A percentile compares a stretch with the other conserved stretches of the same genome.
These are phyloP conservation scores for Microtus montanus DNA, from an alignment of 2,113 vertebrate species.

Conservation along the genomic window DNA sequence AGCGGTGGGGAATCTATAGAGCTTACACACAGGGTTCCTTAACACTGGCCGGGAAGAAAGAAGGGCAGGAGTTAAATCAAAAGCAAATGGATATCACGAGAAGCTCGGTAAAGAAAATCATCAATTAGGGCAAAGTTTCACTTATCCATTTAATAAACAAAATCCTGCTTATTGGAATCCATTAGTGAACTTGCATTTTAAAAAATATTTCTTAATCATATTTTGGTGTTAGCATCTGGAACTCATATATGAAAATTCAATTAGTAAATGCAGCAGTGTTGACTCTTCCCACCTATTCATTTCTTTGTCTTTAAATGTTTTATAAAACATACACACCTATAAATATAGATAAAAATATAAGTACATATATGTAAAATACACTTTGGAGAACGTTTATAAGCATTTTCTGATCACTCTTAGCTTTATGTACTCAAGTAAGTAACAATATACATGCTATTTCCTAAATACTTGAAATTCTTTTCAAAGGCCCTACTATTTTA, in stretches of 20 bases:
- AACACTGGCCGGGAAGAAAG: constrained; percentile 87
- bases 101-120: background rate
- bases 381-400: background rate
- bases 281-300: background rate
- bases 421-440: background rate
- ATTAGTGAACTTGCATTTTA: background rate
- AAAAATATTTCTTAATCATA: background rate
- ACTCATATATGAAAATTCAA: background rate
- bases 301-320: background rate
- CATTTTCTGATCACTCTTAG: background rate
- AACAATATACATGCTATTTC: background rate
- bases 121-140: background rate
- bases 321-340: background rate
- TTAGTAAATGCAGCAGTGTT: background rate
- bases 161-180: background rate
- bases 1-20: constrained; percentile 95
- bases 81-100: background rate
- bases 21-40: constrained; percentile 95
- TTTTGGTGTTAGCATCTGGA: background rate
- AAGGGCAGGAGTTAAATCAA: background rate
- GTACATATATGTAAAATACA: background rate
- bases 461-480: background rate
- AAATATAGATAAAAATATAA: background rate
- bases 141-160: background rate
- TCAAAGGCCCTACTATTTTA: background rate